Conservation (phyloP, 1,140 invertebrate genomes). For the Chelonus insularis region DNA sequence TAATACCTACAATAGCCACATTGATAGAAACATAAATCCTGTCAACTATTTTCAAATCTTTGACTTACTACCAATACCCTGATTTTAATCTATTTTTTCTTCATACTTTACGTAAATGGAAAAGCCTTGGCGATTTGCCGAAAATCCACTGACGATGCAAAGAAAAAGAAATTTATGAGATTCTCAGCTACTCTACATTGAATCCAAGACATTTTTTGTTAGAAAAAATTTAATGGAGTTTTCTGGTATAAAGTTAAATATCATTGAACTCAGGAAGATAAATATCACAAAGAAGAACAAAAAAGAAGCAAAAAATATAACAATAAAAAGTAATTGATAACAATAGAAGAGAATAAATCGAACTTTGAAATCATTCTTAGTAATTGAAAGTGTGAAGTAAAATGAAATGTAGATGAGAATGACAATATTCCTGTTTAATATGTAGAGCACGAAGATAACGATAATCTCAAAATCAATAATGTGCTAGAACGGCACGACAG, state of each 20-base stretch:
- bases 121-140: constrained; percentile 12
- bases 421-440: constrained; percentile 33
- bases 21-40: no score
- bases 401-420: constrained; percentile 4
- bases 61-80: no score
- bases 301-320: not conserved
- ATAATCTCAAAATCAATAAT: constrained; percentile 52
- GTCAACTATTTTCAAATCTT: no score
- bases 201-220: constrained; percentile 5
- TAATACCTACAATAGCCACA: no score
- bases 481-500: constrained; percentile 29
- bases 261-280: not conserved
- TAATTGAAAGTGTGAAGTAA: constrained; percentile 7
- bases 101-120: not conserved
- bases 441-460: constrained; percentile 27
- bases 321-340: no score
- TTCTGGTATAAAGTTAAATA: constrained; percentile 7
- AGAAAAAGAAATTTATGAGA: constrained; percentile 17
- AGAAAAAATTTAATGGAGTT: constrained; percentile 17
- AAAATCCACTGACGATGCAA: not conserved
- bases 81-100: no score
- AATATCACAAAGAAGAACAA: not conserved
- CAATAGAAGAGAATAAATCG: no score
- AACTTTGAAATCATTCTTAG: no score
- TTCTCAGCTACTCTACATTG: not conserved